Evolutionary conservation across 2,797 vertebrate species (phyloP).

Genomic region (Phoeniculus purpureus): DNA sequence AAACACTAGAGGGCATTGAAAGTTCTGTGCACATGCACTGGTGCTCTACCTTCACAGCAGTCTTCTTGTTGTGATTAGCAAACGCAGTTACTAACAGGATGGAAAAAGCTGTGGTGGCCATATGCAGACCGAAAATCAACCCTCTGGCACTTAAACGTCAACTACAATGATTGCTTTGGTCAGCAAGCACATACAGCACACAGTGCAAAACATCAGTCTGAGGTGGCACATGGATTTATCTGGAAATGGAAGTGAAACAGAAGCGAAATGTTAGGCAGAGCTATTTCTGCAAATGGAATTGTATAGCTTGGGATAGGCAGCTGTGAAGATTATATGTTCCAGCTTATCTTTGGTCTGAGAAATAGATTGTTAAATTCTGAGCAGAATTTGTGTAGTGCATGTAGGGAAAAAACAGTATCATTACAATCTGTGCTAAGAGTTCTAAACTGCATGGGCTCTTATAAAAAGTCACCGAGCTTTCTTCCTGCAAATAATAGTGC

Average conservation of each 20-base stretch:
- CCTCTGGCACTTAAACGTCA: not conserved
- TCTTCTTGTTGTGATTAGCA: not conserved
- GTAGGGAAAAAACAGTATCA: not conserved
- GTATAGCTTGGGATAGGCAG: not conserved
- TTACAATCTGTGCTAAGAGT: not conserved
- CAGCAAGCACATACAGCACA: not conserved
- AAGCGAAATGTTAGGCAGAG: not conserved
- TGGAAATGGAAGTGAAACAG: not conserved
- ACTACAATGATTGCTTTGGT: not conserved
- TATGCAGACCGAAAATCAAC: not conserved
- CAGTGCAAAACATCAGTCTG: not conserved
- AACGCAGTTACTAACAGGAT: not conserved
- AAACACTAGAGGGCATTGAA: constrained; percentile 78
- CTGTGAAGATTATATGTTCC: not conserved
- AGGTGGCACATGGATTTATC: not conserved
- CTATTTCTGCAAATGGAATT: not conserved
- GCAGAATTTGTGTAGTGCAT: too few species aligned
- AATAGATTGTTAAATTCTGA: not conserved
- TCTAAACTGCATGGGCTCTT: not conserved
- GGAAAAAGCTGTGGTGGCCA: not conserved
- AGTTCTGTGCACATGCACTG: constrained; percentile 47
- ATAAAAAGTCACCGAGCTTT: not conserved
- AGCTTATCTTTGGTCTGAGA: not conserved
- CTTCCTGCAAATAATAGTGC: not conserved
- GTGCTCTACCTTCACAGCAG: not conserved